Evolutionary conservation across 2,113 vertebrate species (phyloP).

Genomic region (Antigone vipio): DNA sequence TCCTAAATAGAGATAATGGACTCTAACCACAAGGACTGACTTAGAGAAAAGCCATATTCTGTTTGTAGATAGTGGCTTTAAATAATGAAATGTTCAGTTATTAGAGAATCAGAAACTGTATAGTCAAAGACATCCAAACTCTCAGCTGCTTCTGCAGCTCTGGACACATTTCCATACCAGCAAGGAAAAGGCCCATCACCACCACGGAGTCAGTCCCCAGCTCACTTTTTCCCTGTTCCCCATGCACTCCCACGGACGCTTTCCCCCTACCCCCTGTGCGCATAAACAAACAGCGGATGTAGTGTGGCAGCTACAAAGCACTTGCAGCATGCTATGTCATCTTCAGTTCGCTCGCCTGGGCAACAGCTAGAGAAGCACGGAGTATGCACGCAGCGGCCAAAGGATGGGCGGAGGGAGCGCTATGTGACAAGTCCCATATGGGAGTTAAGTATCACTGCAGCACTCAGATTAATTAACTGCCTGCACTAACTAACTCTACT

Average conservation of each 20-base stretch:
- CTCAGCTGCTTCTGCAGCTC: not conserved
- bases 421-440: accelerated
- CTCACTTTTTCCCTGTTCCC: not conserved
- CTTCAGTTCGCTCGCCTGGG: not conserved
- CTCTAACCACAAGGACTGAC: not conserved
- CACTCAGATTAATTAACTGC: not conserved
- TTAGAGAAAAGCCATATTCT: not conserved
- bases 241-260: not conserved
- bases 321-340: not conserved
- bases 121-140: not conserved
- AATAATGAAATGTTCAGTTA: not conserved
- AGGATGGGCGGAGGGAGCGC: not conserved
- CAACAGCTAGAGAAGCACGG: not conserved
- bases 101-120: not conserved
- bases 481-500: not conserved
- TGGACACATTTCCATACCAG: not conserved
- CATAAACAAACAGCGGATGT: not conserved
- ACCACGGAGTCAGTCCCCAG: not conserved
- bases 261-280: accelerated
- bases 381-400: accelerated
- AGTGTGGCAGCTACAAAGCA: not conserved
- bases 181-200: not conserved
- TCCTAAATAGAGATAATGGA: not conserved
- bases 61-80: not conserved
- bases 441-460: not conserved